Conservation (phyloP, 2,888 invertebrate genomes). For the Quadriops clusia region DNA sequence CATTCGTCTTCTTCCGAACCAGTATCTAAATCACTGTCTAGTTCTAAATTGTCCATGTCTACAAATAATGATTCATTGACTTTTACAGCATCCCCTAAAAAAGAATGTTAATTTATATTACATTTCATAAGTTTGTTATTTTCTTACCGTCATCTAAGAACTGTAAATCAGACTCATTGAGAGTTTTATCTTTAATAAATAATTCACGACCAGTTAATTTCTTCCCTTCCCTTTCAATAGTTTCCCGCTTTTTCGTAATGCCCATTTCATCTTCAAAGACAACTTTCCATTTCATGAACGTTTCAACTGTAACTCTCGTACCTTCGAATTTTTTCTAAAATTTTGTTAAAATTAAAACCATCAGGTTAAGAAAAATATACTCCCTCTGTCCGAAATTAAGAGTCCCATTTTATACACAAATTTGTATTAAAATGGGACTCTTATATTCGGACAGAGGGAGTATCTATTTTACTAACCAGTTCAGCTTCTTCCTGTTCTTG, state of each 20-base stretch:
- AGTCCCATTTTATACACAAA: no score
- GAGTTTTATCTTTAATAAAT: conserved; percentile 83
- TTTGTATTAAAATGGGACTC: no score
- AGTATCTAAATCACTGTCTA: conserved; percentile 56
- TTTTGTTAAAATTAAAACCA: conserved; percentile 13
- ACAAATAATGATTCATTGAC: conserved; percentile 90
- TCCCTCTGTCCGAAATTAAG: no score
- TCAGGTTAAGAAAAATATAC: no score
- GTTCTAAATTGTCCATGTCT: conserved; percentile 73
- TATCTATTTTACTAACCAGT: conserved; percentile 47
- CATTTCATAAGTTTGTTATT: conserved; percentile 1
- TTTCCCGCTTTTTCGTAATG: conserved; percentile 58
- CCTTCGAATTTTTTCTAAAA: conserved; percentile 87
- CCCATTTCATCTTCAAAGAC: conserved; percentile 86
- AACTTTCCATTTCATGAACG: conserved; percentile 88
- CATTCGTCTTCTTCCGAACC: conserved; percentile 35
- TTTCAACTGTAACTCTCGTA: conserved; percentile 88
- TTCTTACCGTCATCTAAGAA: conserved; percentile 77
- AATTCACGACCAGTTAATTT: conserved; percentile 88
- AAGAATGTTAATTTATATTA: conserved; percentile 12
- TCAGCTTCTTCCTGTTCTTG: conserved; percentile 81
- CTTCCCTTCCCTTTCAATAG: conserved; percentile 57
- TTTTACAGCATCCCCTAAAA: conserved; percentile 66
- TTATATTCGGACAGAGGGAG: no score
- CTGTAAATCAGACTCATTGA: conserved; percentile 93